These are phyloP conservation scores for Lysandra coridon DNA, from an alignment of 2,888 invertebrate genomes.

Conservation along the genomic window DNA sequence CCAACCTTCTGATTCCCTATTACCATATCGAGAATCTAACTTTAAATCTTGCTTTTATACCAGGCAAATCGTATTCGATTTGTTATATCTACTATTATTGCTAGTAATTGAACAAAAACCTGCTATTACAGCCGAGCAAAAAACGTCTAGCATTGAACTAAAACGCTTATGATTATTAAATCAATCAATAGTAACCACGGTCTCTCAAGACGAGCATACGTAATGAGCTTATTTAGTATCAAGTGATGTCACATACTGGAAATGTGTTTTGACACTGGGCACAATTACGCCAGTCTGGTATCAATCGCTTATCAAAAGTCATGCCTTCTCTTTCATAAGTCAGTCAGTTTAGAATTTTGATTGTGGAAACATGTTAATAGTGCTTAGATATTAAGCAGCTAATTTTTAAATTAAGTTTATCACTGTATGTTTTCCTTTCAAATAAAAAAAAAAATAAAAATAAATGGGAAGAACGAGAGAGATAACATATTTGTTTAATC, in stretches of 20 bases:
- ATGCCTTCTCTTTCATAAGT: background rate
- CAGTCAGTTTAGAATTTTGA: no score
- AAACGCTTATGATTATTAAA: slow-evolving; percentile 1
- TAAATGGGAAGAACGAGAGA: background rate
- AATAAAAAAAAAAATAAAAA: no score
- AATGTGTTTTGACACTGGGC: slow-evolving; percentile 8
- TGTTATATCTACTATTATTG: background rate
- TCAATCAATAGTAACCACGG: slow-evolving; percentile 21
- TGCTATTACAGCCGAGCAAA: background rate
- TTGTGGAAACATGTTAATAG: no score
- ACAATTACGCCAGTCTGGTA: background rate
- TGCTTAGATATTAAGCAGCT: no score
- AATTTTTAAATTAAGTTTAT: no score
- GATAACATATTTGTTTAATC: background rate
- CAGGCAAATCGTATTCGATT: background rate
- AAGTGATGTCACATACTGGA: slow-evolving; percentile 18
- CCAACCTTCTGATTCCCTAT: no score
- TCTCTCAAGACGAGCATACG: slow-evolving; percentile 24
- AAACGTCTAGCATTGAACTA: background rate
- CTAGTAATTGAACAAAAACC: background rate
- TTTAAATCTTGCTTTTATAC: no score
- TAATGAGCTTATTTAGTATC: slow-evolving; percentile 19
- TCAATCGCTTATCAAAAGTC: background rate
- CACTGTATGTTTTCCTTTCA: no score
- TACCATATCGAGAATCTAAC: no score